Percentiles rank a stretch among this genome's conserved stretches.
phyloP scores from a whole-genome alignment of 2,888 invertebrate genomes.

The Pollenia angustigena region DNA sequence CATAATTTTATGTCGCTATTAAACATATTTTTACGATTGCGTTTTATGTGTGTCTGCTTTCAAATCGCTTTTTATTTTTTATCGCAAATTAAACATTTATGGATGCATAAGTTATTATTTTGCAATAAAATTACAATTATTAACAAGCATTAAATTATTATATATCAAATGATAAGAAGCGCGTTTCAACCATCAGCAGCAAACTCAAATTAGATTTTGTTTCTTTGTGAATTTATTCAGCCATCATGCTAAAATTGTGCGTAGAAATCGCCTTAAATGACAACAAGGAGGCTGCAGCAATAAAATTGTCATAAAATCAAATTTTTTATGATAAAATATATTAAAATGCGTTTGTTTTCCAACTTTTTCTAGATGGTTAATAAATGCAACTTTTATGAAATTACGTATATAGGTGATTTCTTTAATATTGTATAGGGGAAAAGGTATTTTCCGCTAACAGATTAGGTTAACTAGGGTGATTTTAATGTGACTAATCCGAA shows the following conservation, averaged over 20 bases:
- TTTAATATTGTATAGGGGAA: neutral
- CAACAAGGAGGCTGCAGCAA: constrained; percentile 33
- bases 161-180: constrained; percentile 14
- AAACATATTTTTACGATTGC: constrained; percentile 6
- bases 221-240: neutral
- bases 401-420: neutral
- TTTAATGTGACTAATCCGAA: no score
- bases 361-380: constrained; percentile 9
- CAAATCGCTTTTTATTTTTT: neutral
- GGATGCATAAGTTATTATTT: constrained; percentile 37
- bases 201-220: neutral
- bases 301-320: constrained; percentile 61
- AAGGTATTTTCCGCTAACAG: neutral
- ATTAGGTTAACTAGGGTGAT: no score
- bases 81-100: constrained; percentile 46
- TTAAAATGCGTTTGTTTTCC: constrained; percentile 39
- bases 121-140: constrained; percentile 56
- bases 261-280: neutral
- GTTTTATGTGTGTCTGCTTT: neutral
- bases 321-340: constrained; percentile 59
- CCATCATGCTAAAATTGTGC: neutral
- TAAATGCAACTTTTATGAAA: neutral
- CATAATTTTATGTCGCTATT: constrained; percentile 16
- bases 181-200: constrained; percentile 6
- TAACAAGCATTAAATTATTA: constrained; percentile 34